A percentile compares a stretch with the other conserved stretches of the same genome.
These are phyloP conservation scores for Urechis unicinctus DNA, from an alignment of 2,888 invertebrate species.

Conservation along the genomic window DNA sequence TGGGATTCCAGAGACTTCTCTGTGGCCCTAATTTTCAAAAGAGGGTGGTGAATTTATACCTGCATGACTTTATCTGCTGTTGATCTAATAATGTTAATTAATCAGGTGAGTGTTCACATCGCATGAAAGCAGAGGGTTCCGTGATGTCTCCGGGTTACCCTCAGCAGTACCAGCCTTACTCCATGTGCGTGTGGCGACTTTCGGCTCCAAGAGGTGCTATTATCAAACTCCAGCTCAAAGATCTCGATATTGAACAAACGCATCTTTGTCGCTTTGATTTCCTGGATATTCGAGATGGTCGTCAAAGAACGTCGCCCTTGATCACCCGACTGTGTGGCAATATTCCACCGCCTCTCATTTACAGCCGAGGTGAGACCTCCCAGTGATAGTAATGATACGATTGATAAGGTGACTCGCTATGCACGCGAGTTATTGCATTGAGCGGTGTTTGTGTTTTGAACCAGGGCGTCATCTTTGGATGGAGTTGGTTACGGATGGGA, in stretches of 20 bases:
- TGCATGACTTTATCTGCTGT: background rate
- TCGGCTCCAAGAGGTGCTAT: conserved; percentile 7
- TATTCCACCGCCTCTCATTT: conserved; percentile 5
- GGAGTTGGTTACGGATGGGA: conserved; percentile 13
- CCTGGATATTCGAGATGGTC: conserved; percentile 15
- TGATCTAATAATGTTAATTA: background rate
- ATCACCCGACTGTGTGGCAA: conserved; percentile 15
- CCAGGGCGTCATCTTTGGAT: conserved; percentile 17
- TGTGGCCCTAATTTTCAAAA: too few relatives aligned
- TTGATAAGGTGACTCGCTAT: too few relatives aligned
- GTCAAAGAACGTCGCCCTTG: conserved; percentile 5
- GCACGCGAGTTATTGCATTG: too few relatives aligned
- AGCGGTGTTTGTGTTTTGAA: too few relatives aligned
- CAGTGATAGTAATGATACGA: background rate
- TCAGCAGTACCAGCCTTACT: conserved; percentile 5
- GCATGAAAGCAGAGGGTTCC: conserved; percentile 7
- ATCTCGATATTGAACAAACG: conserved; percentile 15
- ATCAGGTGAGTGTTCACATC: conserved; percentile 6
- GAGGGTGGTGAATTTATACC: background rate
- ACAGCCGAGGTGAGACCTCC: conserved; percentile 3
- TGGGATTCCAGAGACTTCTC: too few relatives aligned
- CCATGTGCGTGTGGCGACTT: conserved; percentile 13
- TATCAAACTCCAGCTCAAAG: conserved; percentile 9
- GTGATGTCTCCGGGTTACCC: conserved; percentile 9
- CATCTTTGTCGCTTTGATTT: conserved; percentile 15